Percentiles rank a stretch among this genome's conserved stretches.
Conservation (phyloP, 2,888 invertebrate genomes). For the Patella ulyssiponensis region DNA sequence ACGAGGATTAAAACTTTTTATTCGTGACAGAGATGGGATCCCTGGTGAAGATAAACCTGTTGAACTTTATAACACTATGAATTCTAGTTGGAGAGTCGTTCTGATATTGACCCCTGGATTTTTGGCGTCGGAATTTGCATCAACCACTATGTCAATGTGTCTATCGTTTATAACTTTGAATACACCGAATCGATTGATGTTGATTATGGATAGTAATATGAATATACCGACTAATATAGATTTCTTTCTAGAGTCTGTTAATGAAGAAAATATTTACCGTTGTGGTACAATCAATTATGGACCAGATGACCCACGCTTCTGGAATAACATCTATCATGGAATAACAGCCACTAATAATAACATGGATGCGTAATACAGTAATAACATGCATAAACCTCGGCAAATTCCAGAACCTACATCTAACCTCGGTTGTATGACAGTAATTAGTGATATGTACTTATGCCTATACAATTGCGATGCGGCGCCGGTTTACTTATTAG, state of each 20-base stretch:
- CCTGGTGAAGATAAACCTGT: not conserved
- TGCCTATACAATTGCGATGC: no score
- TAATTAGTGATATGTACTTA: no score
- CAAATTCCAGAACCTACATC: no score
- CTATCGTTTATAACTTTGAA: not conserved
- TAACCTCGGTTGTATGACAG: no score
- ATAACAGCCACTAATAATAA: no score
- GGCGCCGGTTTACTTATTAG: no score
- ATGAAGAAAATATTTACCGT: not conserved
- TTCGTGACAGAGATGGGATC: not conserved
- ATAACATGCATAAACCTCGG: no score
- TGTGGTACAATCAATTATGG: not conserved
- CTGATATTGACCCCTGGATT: not conserved
- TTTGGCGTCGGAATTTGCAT: not conserved
- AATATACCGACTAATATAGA: not conserved
- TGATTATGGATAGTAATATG: not conserved
- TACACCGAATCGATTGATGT: conserved; percentile 6
- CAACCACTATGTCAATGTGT: not conserved
- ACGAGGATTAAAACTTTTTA: not conserved
- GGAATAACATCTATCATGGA: no score
- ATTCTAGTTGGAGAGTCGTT: conserved; percentile 1
- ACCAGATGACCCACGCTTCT: no score
- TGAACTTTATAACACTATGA: not conserved
- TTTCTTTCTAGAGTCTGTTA: not conserved
- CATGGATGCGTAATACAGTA: no score